Conservation (phyloP, 2,888 invertebrate genomes). For the Dysmachus trigonus region DNA sequence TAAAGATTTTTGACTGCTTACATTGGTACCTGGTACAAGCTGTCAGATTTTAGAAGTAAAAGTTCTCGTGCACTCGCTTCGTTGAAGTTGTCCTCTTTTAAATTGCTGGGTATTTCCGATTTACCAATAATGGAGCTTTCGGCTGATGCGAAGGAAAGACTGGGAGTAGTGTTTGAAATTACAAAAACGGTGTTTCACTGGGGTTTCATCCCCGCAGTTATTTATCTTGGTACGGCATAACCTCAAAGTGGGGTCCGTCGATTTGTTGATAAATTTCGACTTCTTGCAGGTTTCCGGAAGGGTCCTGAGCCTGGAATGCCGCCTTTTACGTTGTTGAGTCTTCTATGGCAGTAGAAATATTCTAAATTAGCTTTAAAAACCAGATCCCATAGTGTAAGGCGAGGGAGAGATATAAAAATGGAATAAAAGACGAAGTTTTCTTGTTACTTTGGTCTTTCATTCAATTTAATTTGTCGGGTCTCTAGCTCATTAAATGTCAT, state of each 20-base stretch:
- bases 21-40: background rate
- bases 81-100: background rate
- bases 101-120: background rate
- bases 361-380: background rate
- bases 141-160: conserved; percentile 71
- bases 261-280: background rate
- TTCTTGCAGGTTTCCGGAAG: conserved; percentile 69
- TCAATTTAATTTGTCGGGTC: background rate
- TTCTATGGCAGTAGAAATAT: conserved; percentile 60
- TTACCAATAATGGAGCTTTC: conserved; percentile 60
- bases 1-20: background rate
- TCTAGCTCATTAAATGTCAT: background rate
- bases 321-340: conserved; percentile 62
- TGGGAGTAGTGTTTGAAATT: conserved; percentile 69
- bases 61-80: background rate
- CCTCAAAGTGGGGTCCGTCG: background rate
- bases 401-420: background rate
- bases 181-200: conserved; percentile 73
- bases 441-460: background rate
- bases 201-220: conserved; percentile 75
- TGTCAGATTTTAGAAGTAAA: background rate
- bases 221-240: conserved; percentile 71
- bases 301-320: conserved; percentile 77
- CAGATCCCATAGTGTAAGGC: background rate
- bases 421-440: background rate